phyloP scores from a whole-genome alignment of 2,888 invertebrate species.

The Colostygia pectinataria region DNA sequence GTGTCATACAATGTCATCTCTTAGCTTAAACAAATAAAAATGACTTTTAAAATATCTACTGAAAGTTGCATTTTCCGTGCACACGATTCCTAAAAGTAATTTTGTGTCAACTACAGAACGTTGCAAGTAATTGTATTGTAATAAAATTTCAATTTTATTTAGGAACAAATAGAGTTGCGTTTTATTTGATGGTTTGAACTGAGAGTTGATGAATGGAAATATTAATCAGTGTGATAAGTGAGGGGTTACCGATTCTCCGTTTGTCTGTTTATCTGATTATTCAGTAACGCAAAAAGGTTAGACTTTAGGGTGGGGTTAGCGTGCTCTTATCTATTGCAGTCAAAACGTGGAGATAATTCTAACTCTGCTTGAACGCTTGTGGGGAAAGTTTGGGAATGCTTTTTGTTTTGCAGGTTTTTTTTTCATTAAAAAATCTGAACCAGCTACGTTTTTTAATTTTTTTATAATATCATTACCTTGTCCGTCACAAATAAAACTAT shows the following conservation, averaged over 20 bases:
- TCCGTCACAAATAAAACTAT: too few relatives aligned
- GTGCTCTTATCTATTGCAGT: slow-evolving; percentile 45
- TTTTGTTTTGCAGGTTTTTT: background rate
- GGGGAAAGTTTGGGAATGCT: slow-evolving; percentile 17
- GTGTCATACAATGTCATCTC: slow-evolving; percentile 33
- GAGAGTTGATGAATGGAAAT: slow-evolving; percentile 52
- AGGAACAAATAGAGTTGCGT: slow-evolving; percentile 13
- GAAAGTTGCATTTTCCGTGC: slow-evolving; percentile 19
- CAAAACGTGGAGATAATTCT: slow-evolving; percentile 39
- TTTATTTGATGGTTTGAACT: slow-evolving; percentile 33
- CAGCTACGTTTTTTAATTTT: background rate
- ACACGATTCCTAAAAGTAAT: slow-evolving; percentile 5
- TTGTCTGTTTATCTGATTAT: slow-evolving; percentile 50
- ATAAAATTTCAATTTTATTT: slow-evolving; percentile 9
- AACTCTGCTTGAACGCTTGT: slow-evolving; percentile 24
- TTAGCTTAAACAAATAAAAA: slow-evolving; percentile 16
- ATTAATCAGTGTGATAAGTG: slow-evolving; percentile 55
- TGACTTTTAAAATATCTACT: slow-evolving; percentile 4
- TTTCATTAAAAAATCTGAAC: background rate
- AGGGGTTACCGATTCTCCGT: slow-evolving; percentile 36
- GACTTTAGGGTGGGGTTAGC: slow-evolving; percentile 39
- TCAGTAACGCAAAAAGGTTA: slow-evolving; percentile 39
- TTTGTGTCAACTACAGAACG: slow-evolving; percentile 15
- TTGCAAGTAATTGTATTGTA: slow-evolving; percentile 13
- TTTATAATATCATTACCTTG: too few relatives aligned